Conservation (phyloP, 2,113 vertebrate genomes). For the Esox niger region DNA sequence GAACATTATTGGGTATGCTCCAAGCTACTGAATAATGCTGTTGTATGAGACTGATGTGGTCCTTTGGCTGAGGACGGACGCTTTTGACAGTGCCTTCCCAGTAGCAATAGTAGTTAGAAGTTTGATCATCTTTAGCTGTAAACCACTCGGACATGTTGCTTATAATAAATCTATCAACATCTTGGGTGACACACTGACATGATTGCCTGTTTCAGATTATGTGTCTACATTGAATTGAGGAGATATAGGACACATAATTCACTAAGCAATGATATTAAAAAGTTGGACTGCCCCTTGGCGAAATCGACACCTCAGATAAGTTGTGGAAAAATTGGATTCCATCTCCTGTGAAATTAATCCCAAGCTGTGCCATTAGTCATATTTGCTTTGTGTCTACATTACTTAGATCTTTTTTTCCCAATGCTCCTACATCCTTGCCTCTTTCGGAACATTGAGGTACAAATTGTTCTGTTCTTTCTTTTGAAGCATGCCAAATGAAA, state of each 20-base stretch:
- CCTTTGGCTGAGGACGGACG: not conserved
- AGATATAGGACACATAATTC: no score
- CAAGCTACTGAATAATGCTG: constrained; percentile 3
- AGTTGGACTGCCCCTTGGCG: no score
- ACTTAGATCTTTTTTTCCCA: not conserved
- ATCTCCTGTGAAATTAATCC: constrained; percentile 2
- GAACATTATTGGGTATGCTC: constrained; percentile 17
- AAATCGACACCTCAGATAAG: not conserved
- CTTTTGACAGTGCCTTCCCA: not conserved
- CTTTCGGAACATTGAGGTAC: not conserved
- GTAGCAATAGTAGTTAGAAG: not conserved
- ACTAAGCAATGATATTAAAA: no score
- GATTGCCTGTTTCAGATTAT: not conserved
- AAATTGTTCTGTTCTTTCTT: not conserved
- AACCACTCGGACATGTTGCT: not conserved
- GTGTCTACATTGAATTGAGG: no score
- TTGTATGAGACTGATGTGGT: not conserved
- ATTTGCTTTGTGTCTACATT: constrained; percentile 8
- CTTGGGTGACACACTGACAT: not conserved
- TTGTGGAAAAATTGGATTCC: not conserved
- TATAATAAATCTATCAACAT: not conserved
- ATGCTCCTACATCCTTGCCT: constrained; percentile 4
- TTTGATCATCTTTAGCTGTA: not conserved
- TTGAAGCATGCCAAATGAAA: constrained; percentile 2
- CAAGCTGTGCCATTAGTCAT: constrained; percentile 12